Percentiles rank a stretch among this genome's conserved stretches.
Evolutionary conservation across 2,113 vertebrate genomes (phyloP).

Genomic region (Sorex fumeus): DNA sequence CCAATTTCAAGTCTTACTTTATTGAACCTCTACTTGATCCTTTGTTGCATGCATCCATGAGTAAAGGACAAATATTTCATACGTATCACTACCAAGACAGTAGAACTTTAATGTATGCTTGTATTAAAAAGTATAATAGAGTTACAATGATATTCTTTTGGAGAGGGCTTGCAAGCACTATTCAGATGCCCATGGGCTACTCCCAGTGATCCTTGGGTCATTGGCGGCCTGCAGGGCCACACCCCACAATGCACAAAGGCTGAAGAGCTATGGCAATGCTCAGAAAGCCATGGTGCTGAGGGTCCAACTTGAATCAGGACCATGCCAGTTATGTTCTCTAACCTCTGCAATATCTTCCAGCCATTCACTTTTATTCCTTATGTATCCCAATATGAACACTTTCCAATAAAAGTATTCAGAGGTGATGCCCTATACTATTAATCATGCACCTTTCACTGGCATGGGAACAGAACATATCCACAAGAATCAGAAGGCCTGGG

Average conservation of each 20-base stretch:
- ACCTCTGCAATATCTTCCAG: no score
- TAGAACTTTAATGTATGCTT: not conserved
- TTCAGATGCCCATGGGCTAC: no score
- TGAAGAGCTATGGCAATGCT: no score
- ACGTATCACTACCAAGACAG: constrained; percentile 1
- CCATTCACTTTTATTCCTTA: not conserved
- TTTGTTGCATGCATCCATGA: not conserved
- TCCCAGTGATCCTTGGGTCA: no score
- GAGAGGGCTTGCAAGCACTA: no score
- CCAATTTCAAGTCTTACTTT: not conserved
- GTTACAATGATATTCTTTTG: not conserved
- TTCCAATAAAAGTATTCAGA: constrained; percentile 26
- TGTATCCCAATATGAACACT: not conserved
- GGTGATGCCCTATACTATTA: not conserved
- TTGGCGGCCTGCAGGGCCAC: no score
- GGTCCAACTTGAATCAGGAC: no score
- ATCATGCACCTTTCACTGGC: not conserved
- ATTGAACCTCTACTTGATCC: not conserved
- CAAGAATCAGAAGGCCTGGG: not conserved
- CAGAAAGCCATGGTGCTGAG: no score
- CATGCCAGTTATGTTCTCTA: no score
- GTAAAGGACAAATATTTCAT: not conserved
- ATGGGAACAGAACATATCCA: not conserved
- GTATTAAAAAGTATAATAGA: constrained; percentile 29
- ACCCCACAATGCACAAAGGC: no score